Conservation (phyloP, 1,140 invertebrate species). For the Watersipora subatra region DNA sequence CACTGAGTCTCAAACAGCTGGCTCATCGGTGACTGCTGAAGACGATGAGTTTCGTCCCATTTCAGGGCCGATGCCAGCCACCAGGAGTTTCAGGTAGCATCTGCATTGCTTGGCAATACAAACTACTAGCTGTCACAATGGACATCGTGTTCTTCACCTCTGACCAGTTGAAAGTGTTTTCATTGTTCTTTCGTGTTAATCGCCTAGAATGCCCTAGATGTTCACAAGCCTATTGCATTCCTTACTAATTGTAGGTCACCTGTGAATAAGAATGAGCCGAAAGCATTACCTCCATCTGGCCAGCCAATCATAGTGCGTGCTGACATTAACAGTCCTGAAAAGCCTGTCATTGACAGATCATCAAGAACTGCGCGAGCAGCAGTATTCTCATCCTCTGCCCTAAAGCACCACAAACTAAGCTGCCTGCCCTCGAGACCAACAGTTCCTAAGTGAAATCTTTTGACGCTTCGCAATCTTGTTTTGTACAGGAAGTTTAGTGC, state of each 20-base stretch:
- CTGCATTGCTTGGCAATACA: not conserved
- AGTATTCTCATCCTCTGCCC: not conserved
- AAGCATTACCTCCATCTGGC: not conserved
- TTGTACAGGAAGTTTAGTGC: no score
- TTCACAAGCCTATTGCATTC: no score
- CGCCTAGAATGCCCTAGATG: no score
- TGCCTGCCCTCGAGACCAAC: not conserved
- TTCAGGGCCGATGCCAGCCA: not conserved
- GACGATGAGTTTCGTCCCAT: not conserved
- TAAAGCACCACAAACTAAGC: not conserved
- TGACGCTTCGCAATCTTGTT: no score
- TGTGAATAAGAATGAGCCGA: not conserved
- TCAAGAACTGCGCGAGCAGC: not conserved
- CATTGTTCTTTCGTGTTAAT: no score
- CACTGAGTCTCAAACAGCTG: not conserved
- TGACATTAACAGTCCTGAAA: not conserved
- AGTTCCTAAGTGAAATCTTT: not conserved
- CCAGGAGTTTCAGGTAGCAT: not conserved
- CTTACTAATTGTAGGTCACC: not conserved
- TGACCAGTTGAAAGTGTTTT: not conserved
- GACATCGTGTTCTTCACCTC: no score
- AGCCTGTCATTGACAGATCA: not conserved
- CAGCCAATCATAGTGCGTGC: not conserved
- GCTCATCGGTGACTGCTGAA: not conserved
- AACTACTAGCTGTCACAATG: no score